Percentiles rank a stretch among this genome's conserved stretches.
phyloP scores from a whole-genome alignment of 2,113 vertebrate genomes.

The Colius striatus region DNA sequence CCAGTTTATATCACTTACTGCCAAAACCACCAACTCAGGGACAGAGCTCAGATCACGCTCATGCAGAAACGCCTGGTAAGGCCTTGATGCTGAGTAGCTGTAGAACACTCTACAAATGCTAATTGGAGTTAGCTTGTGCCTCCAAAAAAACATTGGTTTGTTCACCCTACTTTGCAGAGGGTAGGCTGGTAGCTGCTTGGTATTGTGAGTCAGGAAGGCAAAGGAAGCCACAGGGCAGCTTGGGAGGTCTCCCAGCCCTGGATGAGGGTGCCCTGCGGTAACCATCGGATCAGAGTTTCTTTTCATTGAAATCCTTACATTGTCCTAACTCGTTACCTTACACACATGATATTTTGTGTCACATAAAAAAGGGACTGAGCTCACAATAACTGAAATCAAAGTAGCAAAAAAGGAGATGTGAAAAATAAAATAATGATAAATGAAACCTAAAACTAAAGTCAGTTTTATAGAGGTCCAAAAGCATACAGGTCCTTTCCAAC shows the following conservation, averaged over 20 bases:
- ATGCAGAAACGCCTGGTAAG: not conserved
- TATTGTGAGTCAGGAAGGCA: accelerated
- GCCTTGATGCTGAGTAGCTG: not conserved
- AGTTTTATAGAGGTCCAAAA: not conserved
- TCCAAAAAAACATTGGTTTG: not conserved
- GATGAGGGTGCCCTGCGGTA: not conserved
- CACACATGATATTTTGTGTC: not conserved
- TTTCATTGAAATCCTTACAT: not conserved
- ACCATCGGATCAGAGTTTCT: not conserved
- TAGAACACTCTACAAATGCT: not conserved
- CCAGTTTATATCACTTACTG: not conserved
- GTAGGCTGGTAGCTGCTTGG: not conserved
- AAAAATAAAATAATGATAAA: not conserved
- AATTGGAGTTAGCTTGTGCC: not conserved
- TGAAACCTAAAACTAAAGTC: not conserved
- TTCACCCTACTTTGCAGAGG: not conserved
- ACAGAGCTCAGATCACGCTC: not conserved
- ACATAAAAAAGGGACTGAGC: not conserved
- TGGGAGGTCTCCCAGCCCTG: not conserved
- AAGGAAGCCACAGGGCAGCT: not conserved
- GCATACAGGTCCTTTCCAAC: too few species aligned
- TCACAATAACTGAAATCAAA: not conserved
- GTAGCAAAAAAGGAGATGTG: not conserved
- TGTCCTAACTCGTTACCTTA: not conserved
- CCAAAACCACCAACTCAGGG: not conserved